Base-by-base conservation (phyloP, 2,113 vertebrate genomes). In the Mesoclemmys tuberculata region DNA sequence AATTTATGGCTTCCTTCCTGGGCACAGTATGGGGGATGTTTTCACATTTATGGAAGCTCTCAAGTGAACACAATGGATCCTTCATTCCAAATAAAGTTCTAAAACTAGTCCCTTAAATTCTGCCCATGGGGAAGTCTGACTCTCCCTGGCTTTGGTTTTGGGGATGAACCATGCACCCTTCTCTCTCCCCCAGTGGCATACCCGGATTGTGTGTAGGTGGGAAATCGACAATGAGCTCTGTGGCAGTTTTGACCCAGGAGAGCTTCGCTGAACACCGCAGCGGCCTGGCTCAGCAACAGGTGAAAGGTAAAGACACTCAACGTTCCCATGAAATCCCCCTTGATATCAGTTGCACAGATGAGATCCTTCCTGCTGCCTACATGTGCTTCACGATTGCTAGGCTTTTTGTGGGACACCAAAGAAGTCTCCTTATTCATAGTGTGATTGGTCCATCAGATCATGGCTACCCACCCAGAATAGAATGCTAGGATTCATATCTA, bases 161-260 rank as follows among this genome's bases (percentile, higher is more conserved):
- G 44, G 93, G 24, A 80, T 19, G 11, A 38, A 35, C 38, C 27
- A 29, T 87, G 56, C 84, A 14, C 10, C 13, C 22, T 89, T 41
- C 87, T 88, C 49, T 84, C 85, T 89, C 56, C 1, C 94, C 1
- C 94, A 99, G 99, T 99, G 99, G 98, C 98, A 99, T 98, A 99
- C 99, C 99, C 98, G 98, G 99, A 99, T 98, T 99, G 98, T 97
- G 99, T 99, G 98, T 99, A 98, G 98, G 98, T 98, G 98, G 98
- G 98, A 99, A 99, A 98, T 99, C 98, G 97, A 99, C 99, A 99
- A 99, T 99, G 99, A 99, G 99, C 99, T 99, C 99, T 92, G 99
- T 99, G 97, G 99, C 99, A 98, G 99, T 99, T 99, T 98, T 99
- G 99, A 99, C 99, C 97, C 99, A 99, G 97, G 99, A 99, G 99